Conservation (phyloP, 2,888 invertebrate species). For the Vannuccia rotundouncinata region DNA sequence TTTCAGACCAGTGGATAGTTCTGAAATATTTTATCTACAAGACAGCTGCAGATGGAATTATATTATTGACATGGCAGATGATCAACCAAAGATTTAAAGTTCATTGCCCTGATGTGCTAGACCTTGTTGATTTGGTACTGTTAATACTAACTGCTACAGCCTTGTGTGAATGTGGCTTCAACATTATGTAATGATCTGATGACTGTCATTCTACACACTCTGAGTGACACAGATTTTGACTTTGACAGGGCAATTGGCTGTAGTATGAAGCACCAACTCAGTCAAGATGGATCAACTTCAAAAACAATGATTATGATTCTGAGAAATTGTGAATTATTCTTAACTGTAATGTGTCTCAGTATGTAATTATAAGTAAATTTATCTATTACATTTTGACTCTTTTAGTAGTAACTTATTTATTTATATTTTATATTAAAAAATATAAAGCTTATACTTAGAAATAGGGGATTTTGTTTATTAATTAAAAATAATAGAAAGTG, state of each 20-base stretch:
- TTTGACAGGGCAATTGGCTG: slow-evolving; percentile 16
- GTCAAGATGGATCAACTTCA: slow-evolving; percentile 6
- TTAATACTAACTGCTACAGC: too few species aligned
- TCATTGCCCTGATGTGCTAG: neutral
- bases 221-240: slow-evolving; percentile 12
- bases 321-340: neutral
- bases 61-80: neutral
- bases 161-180: neutral
- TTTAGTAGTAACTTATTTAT: neutral
- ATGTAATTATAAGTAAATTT: slow-evolving; percentile 23
- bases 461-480: slow-evolving; percentile 11
- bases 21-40: neutral
- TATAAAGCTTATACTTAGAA: slow-evolving; percentile 13
- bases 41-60: neutral
- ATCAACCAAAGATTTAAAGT: neutral
- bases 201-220: slow-evolving; percentile 5
- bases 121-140: neutral
- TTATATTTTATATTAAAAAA: slow-evolving; percentile 23
- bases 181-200: slow-evolving; percentile 5
- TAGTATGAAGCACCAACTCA: slow-evolving; percentile 13
- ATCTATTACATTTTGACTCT: slow-evolving; percentile 20
- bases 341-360: slow-evolving; percentile 19
- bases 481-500: too few species aligned
- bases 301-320: slow-evolving; percentile 17
- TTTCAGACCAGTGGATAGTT: neutral